Evolutionary conservation across 2,888 invertebrate genomes (phyloP), one percentile per base, ranked within the genome.

Genomic region (Rosalia funebris): DNA sequence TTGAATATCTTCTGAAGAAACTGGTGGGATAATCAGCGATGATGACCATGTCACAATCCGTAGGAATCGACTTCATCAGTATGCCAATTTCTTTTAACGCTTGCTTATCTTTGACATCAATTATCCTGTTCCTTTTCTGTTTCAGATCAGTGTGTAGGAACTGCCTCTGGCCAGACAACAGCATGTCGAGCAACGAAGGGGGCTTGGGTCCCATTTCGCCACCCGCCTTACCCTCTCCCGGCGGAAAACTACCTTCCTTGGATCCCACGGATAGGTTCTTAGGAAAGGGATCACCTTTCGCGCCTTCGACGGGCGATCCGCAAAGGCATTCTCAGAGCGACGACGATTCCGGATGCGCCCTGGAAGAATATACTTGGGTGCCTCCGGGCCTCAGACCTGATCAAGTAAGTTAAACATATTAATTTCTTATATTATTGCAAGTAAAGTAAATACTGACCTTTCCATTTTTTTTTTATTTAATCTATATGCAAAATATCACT

Each of bases 331-430:
- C 95, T 46, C 95, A 96, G 80, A 95, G 95, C 65, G 98, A 98
- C 80, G 97, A 98, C 79, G 98, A 98, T 83, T 95, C 95, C 54
- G 98, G 98, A 7, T 98, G 98, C 81, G 97, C 97, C 15, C 83
- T 98, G 67, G 98, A 98, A 81, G 98, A 98, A 82, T 98, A 97
- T 82, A 96, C 96, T 1, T 98, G 98, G 98, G 95, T 98, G 64
- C 98, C 98, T 34, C 95, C 95, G 1, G 97, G 97, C 63, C 84
- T 98, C 11, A 88, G 96, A 79, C 96, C 98, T 0, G 97, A 98
- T 83, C 96, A 97, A 90, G 98, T 98, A 81, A 83, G 83, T 72
- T 7, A 25, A 9, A 25, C 9, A 9, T 25, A 25, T 25, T 25
- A 9, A 25, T 25, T 9, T 5, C 25, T 3, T 25, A 5, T 25